A percentile compares a stretch with the other conserved stretches of the same genome.
phyloP scores from a whole-genome alignment of 2,888 invertebrate genomes.

The Aphodius sticticus region DNA sequence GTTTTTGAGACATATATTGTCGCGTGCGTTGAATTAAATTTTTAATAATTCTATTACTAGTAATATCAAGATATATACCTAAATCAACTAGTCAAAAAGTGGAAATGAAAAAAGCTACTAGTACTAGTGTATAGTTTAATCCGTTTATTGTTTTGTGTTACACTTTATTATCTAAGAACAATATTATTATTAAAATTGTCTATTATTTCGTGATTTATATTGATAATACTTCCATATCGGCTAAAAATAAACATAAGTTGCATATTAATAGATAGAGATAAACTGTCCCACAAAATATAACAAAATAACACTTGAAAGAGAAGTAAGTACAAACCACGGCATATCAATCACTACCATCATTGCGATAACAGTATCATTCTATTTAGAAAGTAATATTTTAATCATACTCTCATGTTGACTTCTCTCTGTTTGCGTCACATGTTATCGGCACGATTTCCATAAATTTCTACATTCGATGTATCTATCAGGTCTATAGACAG shows the following conservation, averaged over 20 bases:
- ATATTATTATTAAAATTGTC: not conserved
- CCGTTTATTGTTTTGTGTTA: too few relatives aligned
- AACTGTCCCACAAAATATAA: not conserved
- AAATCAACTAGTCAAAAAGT: too few relatives aligned
- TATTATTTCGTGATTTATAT: not conserved
- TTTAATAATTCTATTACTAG: too few relatives aligned
- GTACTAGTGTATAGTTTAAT: too few relatives aligned
- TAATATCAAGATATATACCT: too few relatives aligned
- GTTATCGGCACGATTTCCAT: slow-evolving; percentile 40
- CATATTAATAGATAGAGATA: not conserved
- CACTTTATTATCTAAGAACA: not conserved
- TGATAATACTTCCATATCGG: not conserved
- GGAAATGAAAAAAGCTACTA: too few relatives aligned
- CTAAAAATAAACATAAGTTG: not conserved
- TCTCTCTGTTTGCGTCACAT: slow-evolving; percentile 44
- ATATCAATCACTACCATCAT: not conserved
- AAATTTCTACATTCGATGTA: not conserved
- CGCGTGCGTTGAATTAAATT: too few relatives aligned
- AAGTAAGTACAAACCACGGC: not conserved
- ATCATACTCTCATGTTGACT: slow-evolving; percentile 11
- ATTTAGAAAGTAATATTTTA: not conserved
- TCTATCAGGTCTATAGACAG: not conserved
- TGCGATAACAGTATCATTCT: not conserved
- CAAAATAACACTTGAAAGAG: not conserved
- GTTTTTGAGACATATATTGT: too few relatives aligned